Base-by-base conservation (phyloP, 1,140 invertebrate species). In the Drosophila miranda region DNA sequence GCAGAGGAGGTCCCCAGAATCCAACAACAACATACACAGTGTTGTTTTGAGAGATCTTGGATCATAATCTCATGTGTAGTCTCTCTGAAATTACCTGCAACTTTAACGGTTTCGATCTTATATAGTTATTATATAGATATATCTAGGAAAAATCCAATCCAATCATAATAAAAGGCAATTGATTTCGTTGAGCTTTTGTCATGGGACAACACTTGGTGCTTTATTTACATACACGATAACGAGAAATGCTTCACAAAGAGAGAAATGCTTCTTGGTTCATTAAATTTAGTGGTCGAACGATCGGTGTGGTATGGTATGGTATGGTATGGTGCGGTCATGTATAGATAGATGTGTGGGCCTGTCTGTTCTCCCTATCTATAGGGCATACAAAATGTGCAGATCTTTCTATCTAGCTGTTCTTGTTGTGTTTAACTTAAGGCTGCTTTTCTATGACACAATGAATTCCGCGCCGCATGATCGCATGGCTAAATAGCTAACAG, bases 91-190 rank as follows among this genome's bases (percentile, higher is more conserved):
- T 38, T 34, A 34, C 3, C 30, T 4, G 30, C 30, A 11, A 9
- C 30, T 34, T 34, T 2, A 3, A 11, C 3, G 9, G 3, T 7
- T 11, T 38, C 9, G 0, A 92, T 91, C 16, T 16, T 16, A 16
- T 16, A 16, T 13, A 97, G 92, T 75, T 95, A 19, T 93, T 9
- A 9, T 30, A 3, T 9, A 9, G 28, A 8, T 30, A 7, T 7
- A 93, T 23, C 98, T 92, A 34, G 96, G 28, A 93, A 49, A 98
- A 92, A n/a, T 23, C 8, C 2, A 92, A n/a, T 23, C 8, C 2
- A 19, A 11, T 1, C 23, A 4, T 4, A 23, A 23, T 23, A 23
- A 26, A 26, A 26, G 5, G 23, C 23, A 4, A 0, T 5, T 0
- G 23, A 26, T 54, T 38, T 16, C 8, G n/a, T 38, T 38, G 34